These are phyloP conservation scores for Microplitis mediator DNA, from an alignment of 1,140 invertebrate species.

Conservation along the genomic window DNA sequence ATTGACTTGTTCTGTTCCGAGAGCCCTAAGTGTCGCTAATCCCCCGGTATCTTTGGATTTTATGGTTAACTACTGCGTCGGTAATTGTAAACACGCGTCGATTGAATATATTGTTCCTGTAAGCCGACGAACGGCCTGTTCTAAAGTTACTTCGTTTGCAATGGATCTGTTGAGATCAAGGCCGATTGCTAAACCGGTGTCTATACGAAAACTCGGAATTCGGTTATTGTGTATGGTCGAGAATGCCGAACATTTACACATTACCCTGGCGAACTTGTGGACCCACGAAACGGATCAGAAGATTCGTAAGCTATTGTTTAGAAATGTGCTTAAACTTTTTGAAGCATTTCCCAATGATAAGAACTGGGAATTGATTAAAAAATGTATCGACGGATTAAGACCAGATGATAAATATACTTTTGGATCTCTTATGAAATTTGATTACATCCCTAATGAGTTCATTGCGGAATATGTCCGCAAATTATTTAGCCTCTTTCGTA, in stretches of 20 bases:
- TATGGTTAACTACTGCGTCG: constrained; percentile 22
- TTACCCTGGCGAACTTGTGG: constrained; percentile 33
- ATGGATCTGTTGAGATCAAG: no score
- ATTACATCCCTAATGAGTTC: constrained; percentile 35
- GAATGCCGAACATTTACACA: constrained; percentile 7
- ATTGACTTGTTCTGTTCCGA: background rate
- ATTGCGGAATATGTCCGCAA: constrained; percentile 29
- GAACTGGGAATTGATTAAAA: constrained; percentile 36
- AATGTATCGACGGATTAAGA: constrained; percentile 25
- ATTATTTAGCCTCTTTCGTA: background rate
- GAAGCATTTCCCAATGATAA: constrained; percentile 9
- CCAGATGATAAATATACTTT: constrained; percentile 31
- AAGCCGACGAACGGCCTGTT: no score
- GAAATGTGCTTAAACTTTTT: constrained; percentile 31
- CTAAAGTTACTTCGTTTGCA: no score
- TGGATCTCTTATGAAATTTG: background rate
- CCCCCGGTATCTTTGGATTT: no score
- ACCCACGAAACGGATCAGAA: constrained; percentile 36
- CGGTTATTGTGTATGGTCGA: background rate
- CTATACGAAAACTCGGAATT: no score
- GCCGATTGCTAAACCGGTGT: no score
- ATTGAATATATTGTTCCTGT: background rate
- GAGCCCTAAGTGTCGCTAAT: no score
- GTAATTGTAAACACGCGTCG: no score
- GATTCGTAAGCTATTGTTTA: constrained; percentile 40